Base-by-base conservation (phyloP, 2,113 vertebrate species). In the Nestor notabilis region DNA sequence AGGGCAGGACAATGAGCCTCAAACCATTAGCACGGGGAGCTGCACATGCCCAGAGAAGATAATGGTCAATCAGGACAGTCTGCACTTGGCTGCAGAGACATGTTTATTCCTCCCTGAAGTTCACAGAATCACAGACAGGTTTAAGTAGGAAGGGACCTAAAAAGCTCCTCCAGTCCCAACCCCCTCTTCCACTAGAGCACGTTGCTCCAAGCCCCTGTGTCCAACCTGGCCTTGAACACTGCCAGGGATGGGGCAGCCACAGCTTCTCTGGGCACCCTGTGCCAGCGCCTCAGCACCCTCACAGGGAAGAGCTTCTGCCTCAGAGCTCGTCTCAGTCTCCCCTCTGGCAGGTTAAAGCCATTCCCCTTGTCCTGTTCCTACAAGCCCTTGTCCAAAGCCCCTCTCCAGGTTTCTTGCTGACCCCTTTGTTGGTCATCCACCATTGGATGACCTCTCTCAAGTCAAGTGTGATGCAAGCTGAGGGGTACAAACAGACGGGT, bases 51-150 rank as follows among this genome's bases (percentile, higher is more conserved):
- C 24, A 1, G 0, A 17, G 7, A 17, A 25, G 37, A 33, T 4
- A 16, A 23, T 0, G 17, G 19, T 35, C 76, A 29, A 63, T n/a
- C 11, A 3, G 0, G 21, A 17, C 3, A 35, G 41, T 11, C 24
- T 11, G 19, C 49, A 4, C 28, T 50, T 21, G 60, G 14, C 65
- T 61, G 75, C 50, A 41, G 66, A 31, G 66, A 5, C 0, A 4
- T 5, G 9, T 4, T 24, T 4, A 5, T 13, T 63, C 27, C 41
- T 11, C 68, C 27, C 64, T 44, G 35, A n/a, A 86, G 71, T 6
- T 58, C 55, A 58, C 14, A n/a, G 20, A n/a, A 58, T n/a, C 55
- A 6, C 55, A 58, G 49, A 3, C 3, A 2, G 55, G 55, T 58
- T n/a, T 58, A 20, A 20, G 20, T 15, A n/a, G 33, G 33, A 58